Conservation (phyloP, 2,797 vertebrate species). For the Gila robusta region DNA sequence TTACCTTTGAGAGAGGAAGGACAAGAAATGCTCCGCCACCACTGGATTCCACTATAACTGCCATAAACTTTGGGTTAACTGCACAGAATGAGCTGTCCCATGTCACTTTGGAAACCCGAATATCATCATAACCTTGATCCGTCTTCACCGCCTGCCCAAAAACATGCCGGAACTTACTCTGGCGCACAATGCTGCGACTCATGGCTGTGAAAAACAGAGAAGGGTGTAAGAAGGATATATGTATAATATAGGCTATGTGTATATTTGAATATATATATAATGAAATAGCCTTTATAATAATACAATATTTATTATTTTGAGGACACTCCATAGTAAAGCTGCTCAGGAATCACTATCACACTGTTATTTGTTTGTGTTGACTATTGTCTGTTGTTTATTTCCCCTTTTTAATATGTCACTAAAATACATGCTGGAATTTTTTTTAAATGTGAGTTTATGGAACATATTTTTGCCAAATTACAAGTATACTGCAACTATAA, state of each 20-base stretch:
- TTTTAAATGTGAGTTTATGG: background rate
- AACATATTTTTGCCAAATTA: background rate
- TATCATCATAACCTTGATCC: conserved; percentile 96
- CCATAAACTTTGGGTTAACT: conserved; percentile 97
- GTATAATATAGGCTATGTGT: background rate
- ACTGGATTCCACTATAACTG: conserved; percentile 95
- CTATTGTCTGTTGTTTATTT: background rate
- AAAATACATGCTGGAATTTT: background rate
- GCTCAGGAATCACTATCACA: background rate
- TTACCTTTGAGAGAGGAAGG: conserved; percentile 90
- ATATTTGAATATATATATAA: background rate
- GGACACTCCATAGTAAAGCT: background rate
- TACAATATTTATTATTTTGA: background rate
- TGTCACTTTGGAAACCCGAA: conserved; percentile 97
- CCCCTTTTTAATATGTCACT: background rate
- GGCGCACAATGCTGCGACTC: conserved; percentile 98
- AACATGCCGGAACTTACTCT: conserved; percentile 98
- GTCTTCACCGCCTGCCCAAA: conserved; percentile 95
- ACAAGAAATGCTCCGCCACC: conserved; percentile 95
- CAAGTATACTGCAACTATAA: background rate
- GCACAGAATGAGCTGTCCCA: conserved; percentile 99
- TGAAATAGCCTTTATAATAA: background rate
- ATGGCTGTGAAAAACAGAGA: conserved; percentile 79
- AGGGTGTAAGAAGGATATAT: background rate
- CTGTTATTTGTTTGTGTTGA: background rate